Conservation (phyloP, 2,797 vertebrate species). For the Gadopsis bispinosus region DNA sequence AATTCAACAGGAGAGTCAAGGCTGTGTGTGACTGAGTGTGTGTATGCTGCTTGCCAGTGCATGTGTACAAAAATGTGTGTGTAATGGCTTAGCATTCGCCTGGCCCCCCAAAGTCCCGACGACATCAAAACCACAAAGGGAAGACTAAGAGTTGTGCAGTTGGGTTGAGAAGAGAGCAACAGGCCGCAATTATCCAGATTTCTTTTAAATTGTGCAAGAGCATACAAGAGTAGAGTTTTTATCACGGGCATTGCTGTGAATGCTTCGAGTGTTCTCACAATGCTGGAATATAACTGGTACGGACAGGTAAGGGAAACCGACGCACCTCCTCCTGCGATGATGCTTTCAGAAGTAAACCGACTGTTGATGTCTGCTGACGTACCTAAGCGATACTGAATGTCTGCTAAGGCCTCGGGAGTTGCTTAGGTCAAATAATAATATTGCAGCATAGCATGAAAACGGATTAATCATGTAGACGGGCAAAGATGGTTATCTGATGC, state of each 20-base stretch:
- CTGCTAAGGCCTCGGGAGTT: not conserved
- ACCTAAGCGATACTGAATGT: not conserved
- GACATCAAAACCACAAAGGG: conserved; percentile 80
- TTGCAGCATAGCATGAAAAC: not conserved
- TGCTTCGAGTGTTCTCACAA: conserved; percentile 77
- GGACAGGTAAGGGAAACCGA: conserved; percentile 91
- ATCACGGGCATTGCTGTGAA: conserved; percentile 10
- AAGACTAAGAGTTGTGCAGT: conserved; percentile 81
- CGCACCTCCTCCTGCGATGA: conserved; percentile 26
- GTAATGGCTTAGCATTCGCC: conserved; percentile 82
- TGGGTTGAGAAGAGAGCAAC: conserved; percentile 73
- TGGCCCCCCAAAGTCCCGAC: conserved; percentile 79
- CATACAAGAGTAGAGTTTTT: conserved; percentile 1
- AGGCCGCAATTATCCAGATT: conserved; percentile 31
- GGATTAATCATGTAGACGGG: not conserved
- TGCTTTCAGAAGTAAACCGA: not conserved
- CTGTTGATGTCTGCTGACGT: conserved; percentile 4
- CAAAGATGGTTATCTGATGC: not conserved
- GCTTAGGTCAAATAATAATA: conserved; percentile 1
- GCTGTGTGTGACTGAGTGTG: conserved; percentile 58
- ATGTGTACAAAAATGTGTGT: conserved; percentile 64
- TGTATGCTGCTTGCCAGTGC: conserved; percentile 55
- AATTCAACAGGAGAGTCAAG: conserved; percentile 87
- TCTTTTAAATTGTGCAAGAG: conserved; percentile 15
- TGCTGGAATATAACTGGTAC: conserved; percentile 99